Percentiles rank a stretch among this genome's conserved stretches.
phyloP scores from a whole-genome alignment of 1,140 invertebrate genomes.

The Drosophila funebris region DNA sequence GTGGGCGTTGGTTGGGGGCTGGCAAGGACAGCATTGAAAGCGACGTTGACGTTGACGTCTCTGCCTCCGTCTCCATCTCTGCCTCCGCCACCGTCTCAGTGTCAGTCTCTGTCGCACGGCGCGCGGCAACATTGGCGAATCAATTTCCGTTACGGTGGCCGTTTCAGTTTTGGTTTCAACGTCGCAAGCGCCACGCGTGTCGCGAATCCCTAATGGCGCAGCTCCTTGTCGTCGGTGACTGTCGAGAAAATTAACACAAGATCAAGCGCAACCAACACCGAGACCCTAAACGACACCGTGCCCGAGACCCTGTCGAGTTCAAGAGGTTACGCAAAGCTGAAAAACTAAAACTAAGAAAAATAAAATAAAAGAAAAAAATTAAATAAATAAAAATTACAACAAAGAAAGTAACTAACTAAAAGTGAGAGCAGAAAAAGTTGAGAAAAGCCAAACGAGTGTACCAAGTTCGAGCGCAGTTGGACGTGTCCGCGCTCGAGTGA shows the following conservation, averaged over 20 bases:
- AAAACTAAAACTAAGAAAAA: neutral
- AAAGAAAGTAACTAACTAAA: too few relatives aligned
- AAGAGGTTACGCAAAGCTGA: slow-evolving; percentile 17
- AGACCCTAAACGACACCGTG: neutral
- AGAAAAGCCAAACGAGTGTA: slow-evolving; percentile 1
- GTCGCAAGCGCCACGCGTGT: slow-evolving; percentile 74
- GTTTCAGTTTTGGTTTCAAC: slow-evolving; percentile 80
- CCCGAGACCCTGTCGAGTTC: neutral
- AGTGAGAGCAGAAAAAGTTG: slow-evolving; percentile 24
- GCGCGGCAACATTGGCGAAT: slow-evolving; percentile 72
- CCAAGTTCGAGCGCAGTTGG: slow-evolving; percentile 3
- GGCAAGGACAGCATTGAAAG: slow-evolving; percentile 64
- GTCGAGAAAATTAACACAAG: slow-evolving; percentile 44
- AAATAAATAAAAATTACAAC: slow-evolving; percentile 5
- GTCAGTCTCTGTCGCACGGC: slow-evolving; percentile 32
- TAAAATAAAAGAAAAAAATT: neutral
- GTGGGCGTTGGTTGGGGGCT: slow-evolving; percentile 59
- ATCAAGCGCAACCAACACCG: slow-evolving; percentile 17
- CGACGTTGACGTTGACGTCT: slow-evolving; percentile 46
- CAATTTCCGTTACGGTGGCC: slow-evolving; percentile 81
- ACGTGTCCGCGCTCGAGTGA: slow-evolving; percentile 3
- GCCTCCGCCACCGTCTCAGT: slow-evolving; percentile 27
- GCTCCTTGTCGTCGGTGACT: slow-evolving; percentile 35
- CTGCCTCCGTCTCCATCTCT: slow-evolving; percentile 44
- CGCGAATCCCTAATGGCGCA: slow-evolving; percentile 76